phyloP scores from a whole-genome alignment of 2,113 vertebrate species.

The Heterochromis multidens region DNA sequence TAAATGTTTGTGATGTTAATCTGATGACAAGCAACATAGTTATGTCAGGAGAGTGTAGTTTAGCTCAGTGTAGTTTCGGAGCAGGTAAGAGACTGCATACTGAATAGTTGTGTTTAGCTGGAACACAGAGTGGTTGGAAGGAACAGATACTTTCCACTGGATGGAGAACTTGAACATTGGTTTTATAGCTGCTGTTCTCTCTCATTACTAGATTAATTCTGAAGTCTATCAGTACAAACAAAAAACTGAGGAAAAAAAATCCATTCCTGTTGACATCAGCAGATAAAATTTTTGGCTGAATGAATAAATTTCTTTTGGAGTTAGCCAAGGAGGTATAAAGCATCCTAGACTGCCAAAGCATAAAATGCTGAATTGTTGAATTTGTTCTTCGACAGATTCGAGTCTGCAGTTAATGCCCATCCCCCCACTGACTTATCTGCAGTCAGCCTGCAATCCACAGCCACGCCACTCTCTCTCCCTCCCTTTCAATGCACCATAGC shows the following conservation, averaged over 20 bases:
- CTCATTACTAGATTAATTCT: conserved; percentile 71
- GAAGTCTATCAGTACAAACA: conserved; percentile 59
- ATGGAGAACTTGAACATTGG: conserved; percentile 67
- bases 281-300: conserved; percentile 54
- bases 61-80: neutral
- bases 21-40: neutral
- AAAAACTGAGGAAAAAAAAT: conserved; percentile 11
- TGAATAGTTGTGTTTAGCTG: conserved; percentile 33
- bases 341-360: conserved; percentile 49
- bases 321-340: conserved; percentile 30
- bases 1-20: neutral
- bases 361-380: too few species aligned
- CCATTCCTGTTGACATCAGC: conserved; percentile 51
- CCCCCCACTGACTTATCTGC: too few species aligned
- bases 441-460: too few species aligned
- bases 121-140: conserved; percentile 67
- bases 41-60: neutral
- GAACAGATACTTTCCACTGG: conserved; percentile 75
- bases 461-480: too few species aligned
- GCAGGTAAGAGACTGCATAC: conserved; percentile 14
- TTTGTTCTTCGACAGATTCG: too few species aligned
- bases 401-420: too few species aligned
- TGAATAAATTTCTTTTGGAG: conserved; percentile 51
- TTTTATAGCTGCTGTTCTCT: conserved; percentile 76
- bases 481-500: too few species aligned